Evolutionary conservation across 2,888 invertebrate species (phyloP).

Genomic region (Pollenia labialis): DNA sequence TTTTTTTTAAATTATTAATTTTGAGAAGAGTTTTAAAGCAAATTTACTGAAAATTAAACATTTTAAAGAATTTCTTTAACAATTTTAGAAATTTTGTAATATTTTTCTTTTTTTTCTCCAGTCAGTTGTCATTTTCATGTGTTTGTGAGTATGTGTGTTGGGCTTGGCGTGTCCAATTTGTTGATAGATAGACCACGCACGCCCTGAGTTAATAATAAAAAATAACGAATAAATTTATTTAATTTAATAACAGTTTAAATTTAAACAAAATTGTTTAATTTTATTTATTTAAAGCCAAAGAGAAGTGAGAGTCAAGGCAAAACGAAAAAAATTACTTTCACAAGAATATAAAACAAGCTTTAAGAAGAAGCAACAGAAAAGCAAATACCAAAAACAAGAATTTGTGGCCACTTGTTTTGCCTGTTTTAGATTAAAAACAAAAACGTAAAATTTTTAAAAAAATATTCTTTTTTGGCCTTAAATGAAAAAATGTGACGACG

Average conservation of each 20-base stretch:
- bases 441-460: constrained; percentile 28
- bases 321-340: constrained; percentile 20
- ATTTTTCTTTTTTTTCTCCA: neutral
- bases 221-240: neutral
- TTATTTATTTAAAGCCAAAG: neutral
- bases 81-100: neutral
- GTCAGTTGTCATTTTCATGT: neutral
- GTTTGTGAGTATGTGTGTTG: constrained; percentile 6
- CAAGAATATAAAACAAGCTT: constrained; percentile 30
- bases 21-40: neutral
- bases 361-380: constrained; percentile 55
- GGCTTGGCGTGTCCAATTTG: constrained; percentile 65
- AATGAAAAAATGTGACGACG: constrained; percentile 49
- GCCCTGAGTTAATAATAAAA: constrained; percentile 40
- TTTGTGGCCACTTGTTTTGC: constrained; percentile 69
- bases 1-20: constrained; percentile 43
- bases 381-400: constrained; percentile 34
- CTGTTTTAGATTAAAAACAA: constrained; percentile 54
- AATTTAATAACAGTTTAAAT: neutral
- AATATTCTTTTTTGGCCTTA: constrained; percentile 28
- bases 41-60: neutral
- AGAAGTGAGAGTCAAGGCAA: constrained; percentile 65
- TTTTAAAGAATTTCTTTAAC: neutral
- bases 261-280: constrained; percentile 2
- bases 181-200: constrained; percentile 62